Evolutionary conservation across 2,888 invertebrate genomes (phyloP), one percentile per base, ranked within the genome.

Genomic region (Rambutsinella grinnellia): DNA sequence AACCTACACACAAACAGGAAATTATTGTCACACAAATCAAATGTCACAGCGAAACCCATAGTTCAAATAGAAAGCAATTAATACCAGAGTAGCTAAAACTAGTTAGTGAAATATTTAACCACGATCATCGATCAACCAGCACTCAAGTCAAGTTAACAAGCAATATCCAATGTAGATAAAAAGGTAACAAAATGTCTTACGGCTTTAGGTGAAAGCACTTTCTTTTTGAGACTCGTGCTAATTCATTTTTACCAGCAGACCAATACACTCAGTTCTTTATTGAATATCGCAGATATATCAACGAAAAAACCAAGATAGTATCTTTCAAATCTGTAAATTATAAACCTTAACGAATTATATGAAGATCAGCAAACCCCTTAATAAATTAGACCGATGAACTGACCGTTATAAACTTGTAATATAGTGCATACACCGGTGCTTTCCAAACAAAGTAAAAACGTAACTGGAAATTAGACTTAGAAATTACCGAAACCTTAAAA

Each of bases 341-440:
- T n/a, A n/a, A n/a, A n/a, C n/a, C 36, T 8, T 36, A 36, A 36
- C 36, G 36, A 36, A 36, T 36, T 36, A 36, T 36, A 36, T 13
- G 6, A 36, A 8, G 36, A n/a, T n/a, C n/a, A n/a, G n/a, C n/a
- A n/a, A n/a, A n/a, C n/a, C n/a, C n/a, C n/a, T n/a, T n/a, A n/a
- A n/a, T 36, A 13, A 36, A 36, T 36, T 13, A 36, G 36, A 36
- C 13, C 6, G 36, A 36, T 36, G 36, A 36, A 36, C 36, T 36
- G 36, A 36, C 5, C 36, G 13, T n/a, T n/a, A n/a, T n/a, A n/a
- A n/a, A n/a, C 36, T 13, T 36, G 36, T 36, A 13, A 62, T 28
- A n/a, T 17, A 62, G 70, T 70, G 69, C 69, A 17, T 63, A 56
- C 63, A 71, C 71, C 71, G 28, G 71, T 71, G 71, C 71, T 71